Conservation (phyloP, 2,888 invertebrate genomes). For the Pandemis heparana region DNA sequence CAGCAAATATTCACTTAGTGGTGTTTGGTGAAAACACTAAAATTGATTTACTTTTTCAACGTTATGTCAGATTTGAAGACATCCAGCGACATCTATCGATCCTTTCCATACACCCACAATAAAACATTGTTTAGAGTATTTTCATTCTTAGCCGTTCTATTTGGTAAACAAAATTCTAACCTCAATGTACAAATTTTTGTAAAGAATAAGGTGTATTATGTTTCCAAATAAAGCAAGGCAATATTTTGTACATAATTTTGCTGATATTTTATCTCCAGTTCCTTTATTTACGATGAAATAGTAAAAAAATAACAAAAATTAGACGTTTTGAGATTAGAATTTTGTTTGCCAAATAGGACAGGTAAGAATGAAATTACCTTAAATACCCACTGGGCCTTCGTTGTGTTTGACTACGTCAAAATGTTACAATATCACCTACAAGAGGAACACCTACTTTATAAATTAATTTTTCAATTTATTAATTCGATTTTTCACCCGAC, state of each 20-base stretch:
- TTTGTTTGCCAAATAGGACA: too few relatives aligned
- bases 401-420: conserved; percentile 32
- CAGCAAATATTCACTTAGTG: not conserved
- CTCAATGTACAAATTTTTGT: too few relatives aligned
- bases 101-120: not conserved
- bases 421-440: not conserved
- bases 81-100: conserved; percentile 15
- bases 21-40: not conserved
- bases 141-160: too few relatives aligned
- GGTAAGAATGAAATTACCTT: too few relatives aligned
- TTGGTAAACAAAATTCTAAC: too few relatives aligned
- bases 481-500: conserved; percentile 31
- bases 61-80: not conserved
- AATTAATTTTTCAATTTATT: conserved; percentile 20
- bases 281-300: too few relatives aligned
- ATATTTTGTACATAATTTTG: too few relatives aligned
- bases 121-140: conserved; percentile 4
- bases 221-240: too few relatives aligned
- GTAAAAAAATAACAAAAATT: too few relatives aligned
- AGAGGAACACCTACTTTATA: conserved; percentile 31
- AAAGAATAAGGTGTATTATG: too few relatives aligned
- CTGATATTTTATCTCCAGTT: too few relatives aligned
- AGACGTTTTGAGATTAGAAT: too few relatives aligned
- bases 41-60: not conserved
- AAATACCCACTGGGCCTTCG: conserved; percentile 14